These are phyloP conservation scores for Drosophila micromelanica DNA, from an alignment of 1,140 invertebrate genomes.

Conservation along the genomic window DNA sequence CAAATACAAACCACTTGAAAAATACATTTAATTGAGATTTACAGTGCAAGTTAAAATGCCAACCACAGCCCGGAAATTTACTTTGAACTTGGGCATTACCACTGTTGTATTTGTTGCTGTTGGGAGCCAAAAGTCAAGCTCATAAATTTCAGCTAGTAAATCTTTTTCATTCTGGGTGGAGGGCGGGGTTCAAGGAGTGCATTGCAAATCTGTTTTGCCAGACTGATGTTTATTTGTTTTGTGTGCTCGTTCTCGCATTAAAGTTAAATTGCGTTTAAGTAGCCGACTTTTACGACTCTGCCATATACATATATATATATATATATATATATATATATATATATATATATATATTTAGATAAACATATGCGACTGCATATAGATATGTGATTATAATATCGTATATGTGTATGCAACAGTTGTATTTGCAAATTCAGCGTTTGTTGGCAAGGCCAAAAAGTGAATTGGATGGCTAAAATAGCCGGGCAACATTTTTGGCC, in stretches of 20 bases:
- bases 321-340: slow-evolving; percentile 24
- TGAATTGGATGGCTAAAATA: slow-evolving; percentile 69
- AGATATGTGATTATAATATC: slow-evolving; percentile 9
- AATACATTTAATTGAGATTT: slow-evolving; percentile 75
- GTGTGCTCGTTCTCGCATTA: slow-evolving; percentile 47
- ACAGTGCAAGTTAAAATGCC: slow-evolving; percentile 70
- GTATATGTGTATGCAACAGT: slow-evolving; percentile 69
- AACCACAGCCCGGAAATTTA: slow-evolving; percentile 49
- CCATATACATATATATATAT: slow-evolving; percentile 26
- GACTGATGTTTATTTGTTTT: slow-evolving; percentile 61
- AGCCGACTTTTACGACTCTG: slow-evolving; percentile 73
- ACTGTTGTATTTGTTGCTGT: slow-evolving; percentile 48
- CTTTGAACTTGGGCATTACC: slow-evolving; percentile 41
- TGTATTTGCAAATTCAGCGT: slow-evolving; percentile 63
- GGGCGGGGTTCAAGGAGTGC: background rate
- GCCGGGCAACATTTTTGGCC: slow-evolving; percentile 55
- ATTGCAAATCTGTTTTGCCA: slow-evolving; percentile 31
- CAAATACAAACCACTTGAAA: slow-evolving; percentile 41
- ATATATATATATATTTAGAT: slow-evolving; percentile 21
- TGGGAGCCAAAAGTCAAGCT: slow-evolving; percentile 36
- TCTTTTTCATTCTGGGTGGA: slow-evolving; percentile 56
- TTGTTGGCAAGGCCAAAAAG: slow-evolving; percentile 42
- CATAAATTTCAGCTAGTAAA: slow-evolving; percentile 75
- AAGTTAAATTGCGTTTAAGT: slow-evolving; percentile 78
- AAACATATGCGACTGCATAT: slow-evolving; percentile 14